Base-by-base conservation (phyloP, 2,113 vertebrate genomes). In the Oreochromis niloticus region DNA sequence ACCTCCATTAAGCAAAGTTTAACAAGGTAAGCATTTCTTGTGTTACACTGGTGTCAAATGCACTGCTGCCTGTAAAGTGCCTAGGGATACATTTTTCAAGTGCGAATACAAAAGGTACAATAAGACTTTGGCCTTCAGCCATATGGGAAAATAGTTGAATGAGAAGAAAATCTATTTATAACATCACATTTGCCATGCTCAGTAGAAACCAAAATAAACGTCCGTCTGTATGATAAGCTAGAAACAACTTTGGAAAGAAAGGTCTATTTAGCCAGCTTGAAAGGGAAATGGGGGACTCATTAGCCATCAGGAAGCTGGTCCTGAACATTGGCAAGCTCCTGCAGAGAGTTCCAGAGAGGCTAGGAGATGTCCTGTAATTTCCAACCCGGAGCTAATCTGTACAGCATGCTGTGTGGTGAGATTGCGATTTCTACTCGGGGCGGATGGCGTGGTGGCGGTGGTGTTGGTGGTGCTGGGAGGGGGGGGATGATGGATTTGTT, bases 301-400 rank as follows among this genome's bases (percentile, higher is more conserved):
- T 85, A 79, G 84, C 22, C 80, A 34, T 48, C 91, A 88, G 91
- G 89, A 92, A 89, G 85, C 83, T 48, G 66, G 66, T 75, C 71
- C 87, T 43, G 84, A 75, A 87, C 54, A 87, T 73, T 91, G 90
- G 93, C 90, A 32, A 17, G 83, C 88, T 80, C 43, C 52, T 50
- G 41, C 80, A 39, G 50, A 78, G 81, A 83, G 92, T 88, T 93
- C 93, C 90, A 82, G 85, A 84, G 95, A 92, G 94, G 94, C 93
- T 79, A 87, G 90, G 90, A 89, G 91, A 95, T 93, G 89, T 94
- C 95, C 94, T 94, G 92, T 90, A 91, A 92, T 94, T 96, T 95
- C 88, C 87, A 55, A 94, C 93, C 92, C 85, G 61, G n/a, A 89
- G 91, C 83, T 94, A 93, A 95, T 93, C 88, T 93, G 89, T 88